Evolutionary conservation across 2,888 invertebrate genomes (phyloP).

Genomic region (Andricus quercusramuli): DNA sequence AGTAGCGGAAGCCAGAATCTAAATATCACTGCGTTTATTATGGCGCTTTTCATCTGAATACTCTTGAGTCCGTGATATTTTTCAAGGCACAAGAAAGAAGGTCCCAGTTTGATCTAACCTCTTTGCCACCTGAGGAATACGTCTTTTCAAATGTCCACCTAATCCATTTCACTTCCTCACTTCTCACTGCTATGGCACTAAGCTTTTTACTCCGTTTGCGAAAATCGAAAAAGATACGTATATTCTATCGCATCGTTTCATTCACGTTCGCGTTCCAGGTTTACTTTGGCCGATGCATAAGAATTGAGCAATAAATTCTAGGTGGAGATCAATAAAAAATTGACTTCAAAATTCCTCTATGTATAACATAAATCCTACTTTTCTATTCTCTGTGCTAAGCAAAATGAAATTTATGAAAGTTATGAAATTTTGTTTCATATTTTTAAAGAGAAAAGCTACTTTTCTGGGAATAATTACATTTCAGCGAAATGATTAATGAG

Average conservation of each 20-base stretch:
- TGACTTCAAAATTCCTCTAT: not conserved
- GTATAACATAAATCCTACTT: not conserved
- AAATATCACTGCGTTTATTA: not conserved
- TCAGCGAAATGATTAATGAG: no score
- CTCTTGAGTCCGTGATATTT: not conserved
- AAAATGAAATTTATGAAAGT: no score
- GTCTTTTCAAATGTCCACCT: slow-evolving; percentile 24
- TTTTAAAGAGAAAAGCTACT: no score
- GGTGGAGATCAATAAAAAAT: not conserved
- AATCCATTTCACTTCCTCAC: slow-evolving; percentile 12
- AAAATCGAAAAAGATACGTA: not conserved
- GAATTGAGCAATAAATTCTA: not conserved
- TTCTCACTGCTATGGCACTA: slow-evolving; percentile 5
- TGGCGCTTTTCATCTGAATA: not conserved
- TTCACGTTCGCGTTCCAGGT: not conserved
- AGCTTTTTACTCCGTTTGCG: not conserved
- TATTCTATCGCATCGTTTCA: not conserved
- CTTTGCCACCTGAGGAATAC: not conserved
- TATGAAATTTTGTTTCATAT: no score
- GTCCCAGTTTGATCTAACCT: not conserved
- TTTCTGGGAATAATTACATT: no score
- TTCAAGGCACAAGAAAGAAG: not conserved
- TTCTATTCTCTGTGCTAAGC: not conserved
- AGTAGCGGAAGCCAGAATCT: not conserved
- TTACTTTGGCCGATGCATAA: not conserved